Conservation (phyloP, 2,888 invertebrate species). For the Poecilus cupreus region DNA sequence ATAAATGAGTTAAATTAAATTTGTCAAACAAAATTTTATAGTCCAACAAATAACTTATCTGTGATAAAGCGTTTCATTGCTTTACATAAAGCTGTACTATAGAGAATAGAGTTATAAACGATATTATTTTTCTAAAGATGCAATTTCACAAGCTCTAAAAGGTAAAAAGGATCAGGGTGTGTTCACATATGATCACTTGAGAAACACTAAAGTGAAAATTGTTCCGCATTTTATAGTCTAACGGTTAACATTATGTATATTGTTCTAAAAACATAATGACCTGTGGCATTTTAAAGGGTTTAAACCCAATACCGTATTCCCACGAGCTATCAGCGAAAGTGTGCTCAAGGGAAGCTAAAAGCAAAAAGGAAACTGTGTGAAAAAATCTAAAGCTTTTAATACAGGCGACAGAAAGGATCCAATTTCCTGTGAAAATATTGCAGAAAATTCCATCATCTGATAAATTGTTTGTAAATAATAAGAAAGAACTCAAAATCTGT, state of each 20-base stretch:
- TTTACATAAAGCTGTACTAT: too few species aligned
- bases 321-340: background rate
- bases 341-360: background rate
- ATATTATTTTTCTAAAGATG: too few species aligned
- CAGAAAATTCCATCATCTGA: constrained; percentile 39
- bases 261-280: background rate
- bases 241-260: background rate
- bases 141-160: too few species aligned
- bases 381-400: constrained; percentile 49
- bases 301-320: background rate
- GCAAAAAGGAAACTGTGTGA: constrained; percentile 35
- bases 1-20: too few species aligned
- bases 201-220: background rate
- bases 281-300: constrained; percentile 4
- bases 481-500: background rate
- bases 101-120: too few species aligned
- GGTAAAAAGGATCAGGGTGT: too few species aligned
- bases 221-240: background rate
- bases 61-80: too few species aligned
- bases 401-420: constrained; percentile 22
- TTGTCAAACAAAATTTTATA: too few species aligned
- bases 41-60: too few species aligned
- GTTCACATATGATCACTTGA: too few species aligned
- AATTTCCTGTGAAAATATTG: constrained; percentile 44
- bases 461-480: constrained; percentile 47